Evolutionary conservation across 2,888 invertebrate genomes (phyloP).

Genomic region (Neocrepidodera transversa): DNA sequence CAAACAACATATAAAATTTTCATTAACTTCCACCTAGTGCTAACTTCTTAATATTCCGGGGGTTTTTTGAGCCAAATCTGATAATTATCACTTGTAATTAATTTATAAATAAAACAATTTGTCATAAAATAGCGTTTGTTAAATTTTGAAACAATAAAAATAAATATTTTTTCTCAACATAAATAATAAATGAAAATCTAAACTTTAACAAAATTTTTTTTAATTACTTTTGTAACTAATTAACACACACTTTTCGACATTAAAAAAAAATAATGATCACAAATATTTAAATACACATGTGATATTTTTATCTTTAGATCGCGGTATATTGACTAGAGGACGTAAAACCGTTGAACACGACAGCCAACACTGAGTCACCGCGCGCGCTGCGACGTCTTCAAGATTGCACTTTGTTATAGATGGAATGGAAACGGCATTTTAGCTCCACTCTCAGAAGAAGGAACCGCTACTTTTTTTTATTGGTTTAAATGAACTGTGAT

Average conservation of each 20-base stretch:
- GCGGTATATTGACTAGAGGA: conserved; percentile 9
- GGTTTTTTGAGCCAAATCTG: too few relatives aligned
- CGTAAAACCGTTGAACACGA: conserved; percentile 45
- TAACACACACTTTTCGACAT: conserved; percentile 1
- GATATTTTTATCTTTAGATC: conserved; percentile 14
- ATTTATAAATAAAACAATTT: too few relatives aligned
- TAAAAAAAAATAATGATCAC: conserved; percentile 8
- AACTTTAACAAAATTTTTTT: too few relatives aligned
- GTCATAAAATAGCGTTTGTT: too few relatives aligned
- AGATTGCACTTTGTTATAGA: conserved; percentile 29
- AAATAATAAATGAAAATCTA: too few relatives aligned
- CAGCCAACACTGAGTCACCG: conserved; percentile 53
- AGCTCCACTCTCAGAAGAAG: conserved; percentile 20
- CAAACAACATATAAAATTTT: too few relatives aligned
- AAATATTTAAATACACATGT: conserved; percentile 6
- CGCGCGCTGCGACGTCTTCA: conserved; percentile 27
- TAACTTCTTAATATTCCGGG: too few relatives aligned
- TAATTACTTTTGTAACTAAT: too few relatives aligned
- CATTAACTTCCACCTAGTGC: too few relatives aligned
- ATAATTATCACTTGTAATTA: too few relatives aligned
- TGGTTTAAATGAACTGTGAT: conserved; percentile 22
- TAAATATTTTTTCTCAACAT: neutral
- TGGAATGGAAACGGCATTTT: conserved; percentile 25
- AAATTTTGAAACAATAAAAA: too few relatives aligned
- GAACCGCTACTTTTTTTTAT: conserved; percentile 30